phyloP scores from a whole-genome alignment of 2,797 vertebrate species.

The Sebastes trivittatus region DNA sequence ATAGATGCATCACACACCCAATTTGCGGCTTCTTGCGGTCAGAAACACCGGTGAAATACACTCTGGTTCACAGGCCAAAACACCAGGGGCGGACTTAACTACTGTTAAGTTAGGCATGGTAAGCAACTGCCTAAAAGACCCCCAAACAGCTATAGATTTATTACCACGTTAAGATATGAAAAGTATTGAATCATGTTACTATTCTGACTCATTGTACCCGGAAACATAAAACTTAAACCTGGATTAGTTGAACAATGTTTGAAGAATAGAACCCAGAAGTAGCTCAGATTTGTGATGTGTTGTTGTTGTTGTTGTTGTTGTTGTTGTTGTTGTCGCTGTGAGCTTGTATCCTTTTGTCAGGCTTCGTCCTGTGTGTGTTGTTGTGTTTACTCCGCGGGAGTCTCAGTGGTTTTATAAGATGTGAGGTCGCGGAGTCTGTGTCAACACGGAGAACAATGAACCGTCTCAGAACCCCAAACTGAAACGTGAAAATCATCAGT shows the following conservation, averaged over 20 bases:
- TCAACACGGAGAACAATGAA: slow-evolving; percentile 28
- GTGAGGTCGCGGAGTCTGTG: neutral
- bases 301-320: neutral
- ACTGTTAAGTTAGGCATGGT: too few species aligned
- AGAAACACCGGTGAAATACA: too few species aligned
- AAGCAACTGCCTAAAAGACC: too few species aligned
- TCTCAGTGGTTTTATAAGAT: neutral
- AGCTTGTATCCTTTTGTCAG: neutral
- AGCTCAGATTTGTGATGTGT: neutral
- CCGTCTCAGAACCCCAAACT: neutral
- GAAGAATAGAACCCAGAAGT: neutral
- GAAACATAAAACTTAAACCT: neutral
- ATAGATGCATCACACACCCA: too few species aligned
- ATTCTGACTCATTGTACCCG: too few species aligned
- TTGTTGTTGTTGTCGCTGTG: neutral
- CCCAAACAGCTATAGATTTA: too few species aligned
- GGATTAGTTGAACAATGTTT: neutral
- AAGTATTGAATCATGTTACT: too few species aligned
- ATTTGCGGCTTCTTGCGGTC: too few species aligned
- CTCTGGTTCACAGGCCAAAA: too few species aligned
- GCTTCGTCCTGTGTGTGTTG: neutral
- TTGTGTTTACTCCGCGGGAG: neutral
- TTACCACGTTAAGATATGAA: too few species aligned
- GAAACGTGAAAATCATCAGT: neutral
- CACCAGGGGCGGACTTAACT: too few species aligned